Evolutionary conservation across 2,888 invertebrate genomes (phyloP).

Genomic region (Polymixis lichenea): DNA sequence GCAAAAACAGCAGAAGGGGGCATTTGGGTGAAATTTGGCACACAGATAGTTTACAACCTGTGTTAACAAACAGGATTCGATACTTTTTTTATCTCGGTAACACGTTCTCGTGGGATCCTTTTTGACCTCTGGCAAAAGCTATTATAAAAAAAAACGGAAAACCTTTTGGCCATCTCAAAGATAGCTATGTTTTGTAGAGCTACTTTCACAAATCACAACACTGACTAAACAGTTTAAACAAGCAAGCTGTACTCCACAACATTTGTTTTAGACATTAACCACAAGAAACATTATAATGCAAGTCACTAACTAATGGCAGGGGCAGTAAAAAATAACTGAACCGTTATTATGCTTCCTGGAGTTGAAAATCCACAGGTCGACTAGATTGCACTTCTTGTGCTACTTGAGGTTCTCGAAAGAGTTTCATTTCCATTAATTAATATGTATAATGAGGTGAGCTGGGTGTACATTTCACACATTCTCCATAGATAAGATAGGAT

Average conservation of each 20-base stretch:
- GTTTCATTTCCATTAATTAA: not conserved
- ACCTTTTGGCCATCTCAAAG: not conserved
- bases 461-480: too few relatives aligned
- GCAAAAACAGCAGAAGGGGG: too few relatives aligned
- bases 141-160: not conserved
- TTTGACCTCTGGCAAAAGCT: too few relatives aligned
- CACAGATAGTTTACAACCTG: too few relatives aligned
- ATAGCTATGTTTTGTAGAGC: not conserved
- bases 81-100: too few relatives aligned
- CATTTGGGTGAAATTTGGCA: too few relatives aligned
- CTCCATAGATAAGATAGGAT: too few relatives aligned
- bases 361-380: conserved; percentile 64
- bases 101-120: not conserved
- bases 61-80: too few relatives aligned
- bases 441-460: too few relatives aligned
- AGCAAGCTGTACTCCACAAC: not conserved
- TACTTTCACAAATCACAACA: not conserved
- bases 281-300: conserved; percentile 52
- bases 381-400: conserved; percentile 51
- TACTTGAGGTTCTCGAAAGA: conserved; percentile 44
- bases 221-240: not conserved
- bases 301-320: conserved; percentile 61
- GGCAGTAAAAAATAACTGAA: conserved; percentile 63
- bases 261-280: conserved; percentile 31
- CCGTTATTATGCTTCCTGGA: conserved; percentile 65